Conservation (phyloP, 2,113 vertebrate genomes). For the Dromaius novaehollandiae region DNA sequence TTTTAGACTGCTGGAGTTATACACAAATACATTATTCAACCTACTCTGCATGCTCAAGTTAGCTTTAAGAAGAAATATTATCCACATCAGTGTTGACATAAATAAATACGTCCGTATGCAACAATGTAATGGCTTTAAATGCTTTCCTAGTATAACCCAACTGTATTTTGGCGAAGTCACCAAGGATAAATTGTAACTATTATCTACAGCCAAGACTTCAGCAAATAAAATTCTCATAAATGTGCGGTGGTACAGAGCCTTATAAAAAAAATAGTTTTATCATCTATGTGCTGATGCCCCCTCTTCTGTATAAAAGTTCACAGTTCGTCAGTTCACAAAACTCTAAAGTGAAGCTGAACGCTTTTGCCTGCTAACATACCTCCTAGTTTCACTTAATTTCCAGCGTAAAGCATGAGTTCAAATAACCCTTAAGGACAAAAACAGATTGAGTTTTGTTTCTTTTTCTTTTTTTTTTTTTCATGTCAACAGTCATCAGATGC, state of each 20-base stretch:
- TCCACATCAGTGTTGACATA: neutral
- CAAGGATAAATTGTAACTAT: neutral
- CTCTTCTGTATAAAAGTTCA: neutral
- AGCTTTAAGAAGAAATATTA: neutral
- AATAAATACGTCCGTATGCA: neutral
- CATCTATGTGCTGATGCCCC: neutral
- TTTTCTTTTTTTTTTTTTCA: neutral
- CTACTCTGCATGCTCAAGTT: neutral
- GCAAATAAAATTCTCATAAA: neutral
- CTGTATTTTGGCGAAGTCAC: neutral
- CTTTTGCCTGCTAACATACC: neutral
- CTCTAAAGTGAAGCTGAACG: neutral
- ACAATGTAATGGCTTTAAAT: conserved; percentile 3
- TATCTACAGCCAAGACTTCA: neutral
- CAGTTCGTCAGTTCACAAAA: neutral
- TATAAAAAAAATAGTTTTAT: neutral
- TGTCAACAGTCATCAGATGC: neutral
- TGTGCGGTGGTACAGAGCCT: neutral
- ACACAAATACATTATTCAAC: neutral
- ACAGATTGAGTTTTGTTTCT: neutral
- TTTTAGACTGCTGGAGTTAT: neutral
- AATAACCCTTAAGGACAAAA: neutral
- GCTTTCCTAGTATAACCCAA: neutral
- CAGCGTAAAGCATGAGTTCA: neutral
- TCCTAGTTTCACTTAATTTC: neutral